A percentile compares a stretch with the other conserved stretches of the same genome.
These are phyloP conservation scores for Prunella himalayana DNA, from an alignment of 2,113 vertebrate genomes.

Conservation along the genomic window DNA sequence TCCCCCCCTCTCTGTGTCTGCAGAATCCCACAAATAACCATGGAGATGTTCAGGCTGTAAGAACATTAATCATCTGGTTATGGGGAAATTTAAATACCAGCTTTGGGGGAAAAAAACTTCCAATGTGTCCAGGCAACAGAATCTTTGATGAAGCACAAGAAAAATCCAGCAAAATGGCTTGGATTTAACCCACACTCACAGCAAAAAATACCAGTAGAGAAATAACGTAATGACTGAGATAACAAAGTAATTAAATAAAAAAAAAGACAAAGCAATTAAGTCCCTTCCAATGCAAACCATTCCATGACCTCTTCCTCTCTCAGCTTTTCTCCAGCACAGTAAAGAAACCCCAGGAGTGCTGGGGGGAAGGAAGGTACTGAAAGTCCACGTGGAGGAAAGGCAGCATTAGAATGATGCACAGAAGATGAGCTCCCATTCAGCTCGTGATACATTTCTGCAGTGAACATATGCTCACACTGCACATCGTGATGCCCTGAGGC, in stretches of 20 bases:
- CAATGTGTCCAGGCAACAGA: conserved; percentile 40
- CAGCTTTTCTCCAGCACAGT: neutral
- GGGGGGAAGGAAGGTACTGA: neutral
- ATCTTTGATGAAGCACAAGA: neutral
- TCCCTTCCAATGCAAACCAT: neutral
- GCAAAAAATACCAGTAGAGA: neutral
- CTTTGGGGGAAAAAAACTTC: neutral
- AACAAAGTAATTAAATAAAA: neutral
- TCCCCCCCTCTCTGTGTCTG: neutral
- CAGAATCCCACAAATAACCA: conserved; percentile 8
- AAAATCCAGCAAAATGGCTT: neutral
- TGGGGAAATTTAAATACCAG: conserved; percentile 15
- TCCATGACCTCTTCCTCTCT: neutral
- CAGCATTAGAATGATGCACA: neutral
- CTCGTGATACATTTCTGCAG: neutral
- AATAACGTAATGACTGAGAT: neutral
- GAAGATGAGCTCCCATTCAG: neutral
- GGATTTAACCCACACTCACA: conserved; percentile 17
- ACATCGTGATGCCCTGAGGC: neutral
- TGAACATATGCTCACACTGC: neutral
- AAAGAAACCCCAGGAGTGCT: neutral
- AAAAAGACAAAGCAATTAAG: neutral
- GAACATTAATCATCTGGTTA: conserved; percentile 41
- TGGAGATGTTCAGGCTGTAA: neutral
- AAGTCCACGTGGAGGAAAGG: neutral